Conservation (phyloP, 1,140 invertebrate species). For the Saccostrea cuccullata region DNA sequence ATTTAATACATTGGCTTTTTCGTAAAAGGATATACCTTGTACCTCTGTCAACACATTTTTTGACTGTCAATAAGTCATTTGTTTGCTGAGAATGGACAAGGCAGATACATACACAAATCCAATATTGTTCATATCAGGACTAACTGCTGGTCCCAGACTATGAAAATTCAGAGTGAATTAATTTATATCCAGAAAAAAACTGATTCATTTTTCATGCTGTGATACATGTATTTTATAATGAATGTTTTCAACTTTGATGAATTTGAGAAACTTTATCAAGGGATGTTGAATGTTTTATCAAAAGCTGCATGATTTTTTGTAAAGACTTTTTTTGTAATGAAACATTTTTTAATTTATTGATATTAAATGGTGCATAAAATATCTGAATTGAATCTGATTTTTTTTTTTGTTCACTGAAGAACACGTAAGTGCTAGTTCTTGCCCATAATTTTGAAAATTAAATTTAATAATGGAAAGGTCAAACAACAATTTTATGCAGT, state of each 20-base stretch:
- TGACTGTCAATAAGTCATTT: background rate
- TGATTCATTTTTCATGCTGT: background rate
- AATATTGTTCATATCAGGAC: background rate
- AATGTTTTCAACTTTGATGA: background rate
- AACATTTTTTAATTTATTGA: background rate
- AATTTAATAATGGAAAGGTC: too few relatives aligned
- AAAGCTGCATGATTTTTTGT: background rate
- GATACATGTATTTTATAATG: background rate
- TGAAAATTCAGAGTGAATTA: background rate
- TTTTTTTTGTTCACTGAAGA: background rate
- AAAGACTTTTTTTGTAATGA: background rate
- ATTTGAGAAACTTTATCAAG: background rate
- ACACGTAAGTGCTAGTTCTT: background rate
- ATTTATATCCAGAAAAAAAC: background rate
- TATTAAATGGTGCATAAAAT: constrained; percentile 6
- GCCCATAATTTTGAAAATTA: too few relatives aligned
- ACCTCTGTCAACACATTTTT: too few relatives aligned
- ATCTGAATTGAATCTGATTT: background rate
- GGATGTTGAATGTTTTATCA: too few relatives aligned
- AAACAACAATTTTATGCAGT: too few relatives aligned
- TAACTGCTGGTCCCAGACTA: background rate
- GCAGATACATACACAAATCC: background rate
- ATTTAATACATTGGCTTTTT: background rate
- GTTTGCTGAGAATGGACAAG: background rate
- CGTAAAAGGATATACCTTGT: background rate